Evolutionary conservation across 2,797 vertebrate species (phyloP).

Genomic region (Helarctos malayanus): DNA sequence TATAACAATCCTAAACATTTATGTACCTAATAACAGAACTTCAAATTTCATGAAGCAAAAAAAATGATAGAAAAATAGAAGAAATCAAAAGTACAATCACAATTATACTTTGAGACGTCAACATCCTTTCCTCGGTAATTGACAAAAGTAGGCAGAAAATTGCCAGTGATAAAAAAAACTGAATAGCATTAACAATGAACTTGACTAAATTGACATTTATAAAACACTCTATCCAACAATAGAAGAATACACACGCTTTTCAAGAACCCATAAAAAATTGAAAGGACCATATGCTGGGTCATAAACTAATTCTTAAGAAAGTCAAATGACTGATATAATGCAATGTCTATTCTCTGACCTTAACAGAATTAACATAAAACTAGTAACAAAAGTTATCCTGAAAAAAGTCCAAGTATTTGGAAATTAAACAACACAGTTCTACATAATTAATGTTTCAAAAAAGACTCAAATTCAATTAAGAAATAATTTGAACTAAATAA

Average conservation of each 20-base stretch:
- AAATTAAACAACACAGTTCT: neutral
- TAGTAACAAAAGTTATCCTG: neutral
- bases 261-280: neutral
- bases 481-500: slow-evolving; percentile 21
- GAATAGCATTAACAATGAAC: neutral
- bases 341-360: neutral
- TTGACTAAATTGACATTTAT: neutral
- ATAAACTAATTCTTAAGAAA: slow-evolving; percentile 34
- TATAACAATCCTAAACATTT: neutral
- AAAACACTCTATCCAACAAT: neutral
- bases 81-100: neutral
- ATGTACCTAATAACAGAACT: neutral
- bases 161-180: neutral
- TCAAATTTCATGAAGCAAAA: slow-evolving; percentile 47
- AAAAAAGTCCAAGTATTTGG: slow-evolving; percentile 20
- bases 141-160: slow-evolving; percentile 23
- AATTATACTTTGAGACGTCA: slow-evolving; percentile 40
- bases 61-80: neutral
- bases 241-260: slow-evolving; percentile 22
- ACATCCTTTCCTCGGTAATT: neutral
- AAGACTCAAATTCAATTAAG: neutral
- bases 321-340: neutral
- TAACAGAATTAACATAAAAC: slow-evolving; percentile 26
- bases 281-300: neutral
- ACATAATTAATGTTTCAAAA: slow-evolving; percentile 10